These are phyloP conservation scores for Lagria hirta DNA, from an alignment of 2,888 invertebrate species.

Conservation along the genomic window DNA sequence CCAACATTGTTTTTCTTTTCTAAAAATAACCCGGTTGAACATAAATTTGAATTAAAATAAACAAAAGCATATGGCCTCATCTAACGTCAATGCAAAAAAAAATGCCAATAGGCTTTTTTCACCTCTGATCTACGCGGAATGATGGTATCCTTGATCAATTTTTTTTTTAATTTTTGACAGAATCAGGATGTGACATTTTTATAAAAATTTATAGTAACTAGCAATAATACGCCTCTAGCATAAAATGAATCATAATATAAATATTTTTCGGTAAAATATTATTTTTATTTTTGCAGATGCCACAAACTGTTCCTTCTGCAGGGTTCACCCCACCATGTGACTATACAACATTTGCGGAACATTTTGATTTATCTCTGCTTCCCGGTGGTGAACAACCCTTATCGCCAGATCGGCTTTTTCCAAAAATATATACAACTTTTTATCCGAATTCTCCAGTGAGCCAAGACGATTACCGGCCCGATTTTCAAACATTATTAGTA, in stretches of 20 bases:
- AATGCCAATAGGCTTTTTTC: too few species aligned
- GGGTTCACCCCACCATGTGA: slow-evolving; percentile 75
- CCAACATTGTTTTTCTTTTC: slow-evolving; percentile 11
- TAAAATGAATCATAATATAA: too few species aligned
- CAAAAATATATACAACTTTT: slow-evolving; percentile 49
- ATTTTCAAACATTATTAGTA: slow-evolving; percentile 49
- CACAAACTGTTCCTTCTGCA: slow-evolving; percentile 78
- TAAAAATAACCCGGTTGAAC: slow-evolving; percentile 29
- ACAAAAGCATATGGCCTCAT: slow-evolving; percentile 28
- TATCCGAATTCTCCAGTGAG: slow-evolving; percentile 44
- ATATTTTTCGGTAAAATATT: too few species aligned
- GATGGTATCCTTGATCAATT: slow-evolving; percentile 15
- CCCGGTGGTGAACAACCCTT: slow-evolving; percentile 62
- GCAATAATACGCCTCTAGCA: too few species aligned
- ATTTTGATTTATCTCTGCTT: slow-evolving; percentile 72
- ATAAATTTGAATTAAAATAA: slow-evolving; percentile 30
- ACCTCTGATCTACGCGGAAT: too few species aligned
- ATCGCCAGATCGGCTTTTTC: slow-evolving; percentile 50
- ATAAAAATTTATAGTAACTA: slow-evolving; percentile 9
- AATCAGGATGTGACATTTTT: slow-evolving; percentile 18
- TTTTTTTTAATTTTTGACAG: too few species aligned
- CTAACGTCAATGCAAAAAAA: slow-evolving; percentile 22
- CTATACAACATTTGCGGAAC: slow-evolving; percentile 63
- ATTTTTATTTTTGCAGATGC: slow-evolving; percentile 65
- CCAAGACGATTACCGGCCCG: slow-evolving; percentile 46